phyloP scores from a whole-genome alignment of 1,140 invertebrate species.

The Papilio xuthus region DNA sequence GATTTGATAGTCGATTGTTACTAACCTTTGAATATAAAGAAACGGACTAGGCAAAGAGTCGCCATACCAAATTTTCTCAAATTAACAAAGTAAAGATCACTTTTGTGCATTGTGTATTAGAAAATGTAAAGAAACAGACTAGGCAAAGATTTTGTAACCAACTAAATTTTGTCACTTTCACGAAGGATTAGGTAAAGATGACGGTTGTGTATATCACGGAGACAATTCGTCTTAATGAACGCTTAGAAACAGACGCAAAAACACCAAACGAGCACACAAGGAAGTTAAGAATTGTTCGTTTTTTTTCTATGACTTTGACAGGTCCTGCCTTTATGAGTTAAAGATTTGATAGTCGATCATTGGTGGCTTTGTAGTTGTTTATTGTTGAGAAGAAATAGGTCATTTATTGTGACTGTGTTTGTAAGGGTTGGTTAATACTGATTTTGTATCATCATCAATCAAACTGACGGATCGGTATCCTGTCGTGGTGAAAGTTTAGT shows the following conservation, averaged over 20 bases:
- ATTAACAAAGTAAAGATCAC: too few species aligned
- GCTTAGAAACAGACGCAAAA: too few species aligned
- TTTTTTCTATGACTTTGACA: neutral
- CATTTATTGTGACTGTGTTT: conserved; percentile 45
- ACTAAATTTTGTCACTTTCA: too few species aligned
- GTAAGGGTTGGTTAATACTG: conserved; percentile 44
- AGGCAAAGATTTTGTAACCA: too few species aligned
- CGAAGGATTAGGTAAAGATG: too few species aligned
- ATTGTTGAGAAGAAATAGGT: conserved; percentile 40
- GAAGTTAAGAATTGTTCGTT: neutral
- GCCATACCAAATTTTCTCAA: too few species aligned
- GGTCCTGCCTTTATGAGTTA: neutral
- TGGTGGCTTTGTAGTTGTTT: conserved; percentile 26
- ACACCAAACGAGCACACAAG: too few species aligned
- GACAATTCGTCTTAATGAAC: too few species aligned
- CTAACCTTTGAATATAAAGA: neutral
- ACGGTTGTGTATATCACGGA: too few species aligned
- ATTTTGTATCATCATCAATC: conserved; percentile 50
- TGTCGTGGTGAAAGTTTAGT: conserved; percentile 36
- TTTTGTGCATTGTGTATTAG: too few species aligned
- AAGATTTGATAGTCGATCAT: conserved; percentile 6
- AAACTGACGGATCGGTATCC: conserved; percentile 55
- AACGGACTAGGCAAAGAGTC: neutral
- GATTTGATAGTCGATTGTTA: conserved; percentile 9
- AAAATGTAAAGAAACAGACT: too few species aligned